Conservation (phyloP, 2,888 invertebrate species). For the Stenodera caucasica region DNA sequence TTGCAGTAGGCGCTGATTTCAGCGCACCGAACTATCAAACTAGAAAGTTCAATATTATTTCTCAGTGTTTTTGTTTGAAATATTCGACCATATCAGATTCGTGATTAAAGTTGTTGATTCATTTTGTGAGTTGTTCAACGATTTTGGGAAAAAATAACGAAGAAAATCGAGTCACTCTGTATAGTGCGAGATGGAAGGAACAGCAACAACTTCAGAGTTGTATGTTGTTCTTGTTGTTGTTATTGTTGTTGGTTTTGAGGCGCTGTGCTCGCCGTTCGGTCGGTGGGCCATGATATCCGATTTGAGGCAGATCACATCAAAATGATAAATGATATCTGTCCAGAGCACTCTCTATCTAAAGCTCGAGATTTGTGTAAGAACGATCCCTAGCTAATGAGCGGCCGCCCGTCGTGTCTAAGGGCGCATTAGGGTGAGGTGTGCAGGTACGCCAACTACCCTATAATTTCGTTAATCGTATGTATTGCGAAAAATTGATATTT, state of each 20-base stretch:
- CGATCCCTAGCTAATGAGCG: conserved; percentile 43
- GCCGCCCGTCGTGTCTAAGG: conserved; percentile 35
- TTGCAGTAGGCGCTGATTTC: too few relatives aligned
- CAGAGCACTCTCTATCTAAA: conserved; percentile 43
- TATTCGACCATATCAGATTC: too few relatives aligned
- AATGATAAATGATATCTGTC: conserved; percentile 50
- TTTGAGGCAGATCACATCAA: conserved; percentile 30
- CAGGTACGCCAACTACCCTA: conserved; percentile 24
- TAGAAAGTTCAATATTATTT: too few relatives aligned
- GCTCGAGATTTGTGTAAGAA: conserved; percentile 43
- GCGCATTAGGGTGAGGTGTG: conserved; percentile 25
- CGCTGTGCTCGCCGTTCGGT: background rate
- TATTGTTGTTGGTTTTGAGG: background rate
- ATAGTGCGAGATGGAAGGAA: background rate
- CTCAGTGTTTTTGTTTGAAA: too few relatives aligned
- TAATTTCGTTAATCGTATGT: background rate
- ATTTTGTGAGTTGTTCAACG: too few relatives aligned
- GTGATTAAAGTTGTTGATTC: too few relatives aligned
- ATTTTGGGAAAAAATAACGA: too few relatives aligned
- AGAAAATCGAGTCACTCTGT: too few relatives aligned
- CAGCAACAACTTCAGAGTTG: background rate
- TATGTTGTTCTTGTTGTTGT: background rate
- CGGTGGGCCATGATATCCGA: conserved; percentile 20
- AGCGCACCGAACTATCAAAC: too few relatives aligned
- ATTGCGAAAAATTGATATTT: too few relatives aligned